A percentile compares a stretch with the other conserved stretches of the same genome.
Conservation (phyloP, 2,888 invertebrate species). For the Psococerastis gibbosa region DNA sequence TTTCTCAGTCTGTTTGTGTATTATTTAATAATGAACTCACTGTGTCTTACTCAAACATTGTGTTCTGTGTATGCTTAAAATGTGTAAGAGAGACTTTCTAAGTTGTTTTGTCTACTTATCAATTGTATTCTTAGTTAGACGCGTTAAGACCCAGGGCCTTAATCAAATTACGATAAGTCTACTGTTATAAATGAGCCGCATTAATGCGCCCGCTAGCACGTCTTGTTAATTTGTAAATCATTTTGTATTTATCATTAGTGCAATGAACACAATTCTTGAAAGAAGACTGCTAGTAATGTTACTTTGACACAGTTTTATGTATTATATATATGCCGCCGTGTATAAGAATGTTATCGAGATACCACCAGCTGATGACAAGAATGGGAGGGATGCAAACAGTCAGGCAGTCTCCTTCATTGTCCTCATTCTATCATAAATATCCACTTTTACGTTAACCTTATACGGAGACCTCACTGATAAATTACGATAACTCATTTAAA, state of each 20-base stretch:
- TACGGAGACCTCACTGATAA: no score
- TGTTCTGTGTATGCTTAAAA: conserved; percentile 8
- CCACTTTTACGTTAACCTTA: no score
- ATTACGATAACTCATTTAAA: no score
- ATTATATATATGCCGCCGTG: not conserved
- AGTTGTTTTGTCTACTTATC: no score
- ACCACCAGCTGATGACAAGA: no score
- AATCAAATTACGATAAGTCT: no score
- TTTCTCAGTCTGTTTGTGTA: conserved; percentile 9
- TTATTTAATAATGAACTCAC: conserved; percentile 6
- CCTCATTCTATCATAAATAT: no score
- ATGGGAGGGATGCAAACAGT: not conserved
- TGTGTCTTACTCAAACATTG: conserved; percentile 9
- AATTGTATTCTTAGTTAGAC: not conserved
- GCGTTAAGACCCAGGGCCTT: no score
- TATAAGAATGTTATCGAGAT: not conserved
- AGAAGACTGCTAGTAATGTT: not conserved
- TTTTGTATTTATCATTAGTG: not conserved
- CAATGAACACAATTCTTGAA: not conserved
- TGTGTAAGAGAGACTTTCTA: not conserved
- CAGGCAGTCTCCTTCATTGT: no score
- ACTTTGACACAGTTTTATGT: not conserved
- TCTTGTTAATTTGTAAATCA: not conserved
- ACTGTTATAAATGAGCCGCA: no score
- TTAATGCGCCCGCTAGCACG: not conserved